phyloP scores from a whole-genome alignment of 2,113 vertebrate species.

The Empidonax alnorum region DNA sequence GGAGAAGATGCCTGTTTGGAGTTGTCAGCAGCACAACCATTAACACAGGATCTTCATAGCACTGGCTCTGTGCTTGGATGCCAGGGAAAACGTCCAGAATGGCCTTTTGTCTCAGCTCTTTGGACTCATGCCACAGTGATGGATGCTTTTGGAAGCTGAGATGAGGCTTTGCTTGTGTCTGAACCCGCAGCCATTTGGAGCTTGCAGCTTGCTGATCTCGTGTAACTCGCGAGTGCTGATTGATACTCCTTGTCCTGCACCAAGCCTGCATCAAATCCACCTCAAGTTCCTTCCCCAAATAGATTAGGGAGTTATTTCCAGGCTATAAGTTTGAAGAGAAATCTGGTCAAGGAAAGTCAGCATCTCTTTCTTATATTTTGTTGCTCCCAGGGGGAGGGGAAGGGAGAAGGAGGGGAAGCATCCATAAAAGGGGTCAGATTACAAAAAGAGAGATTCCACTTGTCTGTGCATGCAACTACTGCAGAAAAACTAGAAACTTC shows the following conservation, averaged over 20 bases:
- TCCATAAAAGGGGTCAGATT: not conserved
- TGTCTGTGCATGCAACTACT: not conserved
- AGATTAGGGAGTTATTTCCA: not conserved
- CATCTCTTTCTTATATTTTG: not conserved
- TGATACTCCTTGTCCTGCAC: not conserved
- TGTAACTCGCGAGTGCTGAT: not conserved
- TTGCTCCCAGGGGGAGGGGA: not conserved
- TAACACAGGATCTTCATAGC: not conserved
- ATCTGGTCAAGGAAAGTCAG: not conserved
- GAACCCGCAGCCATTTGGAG: constrained; percentile 6
- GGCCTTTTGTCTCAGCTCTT: constrained; percentile 4
- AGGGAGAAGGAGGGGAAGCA: not conserved
- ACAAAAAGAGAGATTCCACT: not conserved
- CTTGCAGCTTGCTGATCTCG: not conserved
- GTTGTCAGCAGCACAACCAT: not conserved
- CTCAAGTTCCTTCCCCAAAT: not conserved
- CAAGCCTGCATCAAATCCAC: not conserved
- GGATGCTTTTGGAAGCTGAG: constrained; percentile 23
- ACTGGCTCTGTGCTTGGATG: not conserved
- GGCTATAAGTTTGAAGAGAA: not conserved
- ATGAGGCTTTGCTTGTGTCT: not conserved
- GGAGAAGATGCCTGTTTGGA: not conserved
- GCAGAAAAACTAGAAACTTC: not conserved
- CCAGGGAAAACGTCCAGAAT: not conserved
- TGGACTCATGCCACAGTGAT: not conserved